phyloP scores from a whole-genome alignment of 2,888 invertebrate genomes.

The Tenthredo livida region DNA sequence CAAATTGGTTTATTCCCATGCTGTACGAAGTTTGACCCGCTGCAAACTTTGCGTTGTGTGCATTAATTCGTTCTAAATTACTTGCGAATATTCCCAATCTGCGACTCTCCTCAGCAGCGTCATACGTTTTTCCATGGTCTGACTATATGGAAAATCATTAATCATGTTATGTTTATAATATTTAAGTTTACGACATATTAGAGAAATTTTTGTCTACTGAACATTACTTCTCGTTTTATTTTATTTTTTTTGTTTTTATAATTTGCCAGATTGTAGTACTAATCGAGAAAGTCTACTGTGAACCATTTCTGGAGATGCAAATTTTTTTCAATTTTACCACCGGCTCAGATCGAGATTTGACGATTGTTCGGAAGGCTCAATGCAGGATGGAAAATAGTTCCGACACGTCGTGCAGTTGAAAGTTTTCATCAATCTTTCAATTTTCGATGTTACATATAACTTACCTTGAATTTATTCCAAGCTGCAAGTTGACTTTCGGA shows the following conservation, averaged over 20 bases:
- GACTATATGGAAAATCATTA: neutral
- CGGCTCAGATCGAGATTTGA: too few species aligned
- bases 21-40: neutral
- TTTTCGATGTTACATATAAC: neutral
- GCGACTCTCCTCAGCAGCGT: neutral
- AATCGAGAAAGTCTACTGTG: too few species aligned
- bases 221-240: too few species aligned
- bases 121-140: neutral
- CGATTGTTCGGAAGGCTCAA: too few species aligned
- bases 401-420: too few species aligned
- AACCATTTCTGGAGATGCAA: too few species aligned
- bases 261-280: too few species aligned
- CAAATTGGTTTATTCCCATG: neutral
- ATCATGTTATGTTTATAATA: neutral
- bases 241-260: too few species aligned
- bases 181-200: neutral
- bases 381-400: too few species aligned
- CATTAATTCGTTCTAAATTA: neutral
- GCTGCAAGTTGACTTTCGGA: neutral
- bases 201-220: neutral
- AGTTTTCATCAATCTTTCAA: too few species aligned
- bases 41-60: neutral
- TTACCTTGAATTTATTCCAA: slow-evolving; percentile 24
- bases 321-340: too few species aligned
- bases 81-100: neutral